Evolutionary conservation across 2,888 invertebrate genomes (phyloP).

Genomic region (Cantharis rufa): DNA sequence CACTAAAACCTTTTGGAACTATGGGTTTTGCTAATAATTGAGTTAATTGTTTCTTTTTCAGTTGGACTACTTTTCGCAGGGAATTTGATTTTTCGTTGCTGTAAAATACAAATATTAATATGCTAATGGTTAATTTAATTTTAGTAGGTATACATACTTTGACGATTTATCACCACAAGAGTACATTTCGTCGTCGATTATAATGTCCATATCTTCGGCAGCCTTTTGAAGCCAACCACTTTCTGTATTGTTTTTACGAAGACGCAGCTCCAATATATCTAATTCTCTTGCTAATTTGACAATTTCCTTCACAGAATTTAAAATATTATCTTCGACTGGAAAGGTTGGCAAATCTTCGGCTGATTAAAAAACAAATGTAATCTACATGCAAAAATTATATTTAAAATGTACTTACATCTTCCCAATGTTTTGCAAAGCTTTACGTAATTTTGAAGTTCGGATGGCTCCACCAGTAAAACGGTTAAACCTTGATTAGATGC

Average conservation of each 20-base stretch:
- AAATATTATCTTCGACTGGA: slow-evolving; percentile 70
- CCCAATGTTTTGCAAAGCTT: slow-evolving; percentile 84
- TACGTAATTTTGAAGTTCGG: slow-evolving; percentile 77
- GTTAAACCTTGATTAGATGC: slow-evolving; percentile 88
- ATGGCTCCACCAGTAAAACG: slow-evolving; percentile 87
- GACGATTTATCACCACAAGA: slow-evolving; percentile 21
- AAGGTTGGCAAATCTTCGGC: slow-evolving; percentile 83
- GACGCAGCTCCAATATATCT: slow-evolving; percentile 74
- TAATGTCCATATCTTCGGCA: slow-evolving; percentile 88
- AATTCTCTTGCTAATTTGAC: slow-evolving; percentile 79
- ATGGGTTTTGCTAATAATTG: slow-evolving; percentile 63
- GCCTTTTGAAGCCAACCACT: slow-evolving; percentile 85
- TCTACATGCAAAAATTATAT: background rate
- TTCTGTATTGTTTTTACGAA: slow-evolving; percentile 67
- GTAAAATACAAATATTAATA: slow-evolving; percentile 36
- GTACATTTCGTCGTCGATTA: slow-evolving; percentile 78
- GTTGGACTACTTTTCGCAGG: slow-evolving; percentile 55
- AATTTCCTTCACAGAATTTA: slow-evolving; percentile 70
- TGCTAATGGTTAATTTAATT: slow-evolving; percentile 10
- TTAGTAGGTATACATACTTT: background rate
- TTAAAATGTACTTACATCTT: slow-evolving; percentile 69
- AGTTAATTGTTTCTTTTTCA: slow-evolving; percentile 59
- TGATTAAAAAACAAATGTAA: slow-evolving; percentile 52
- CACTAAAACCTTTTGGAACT: slow-evolving; percentile 71
- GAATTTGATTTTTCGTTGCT: slow-evolving; percentile 40